These are phyloP conservation scores for Embidobia sp. DNA, from an alignment of 2,888 invertebrate species.

Conservation along the genomic window DNA sequence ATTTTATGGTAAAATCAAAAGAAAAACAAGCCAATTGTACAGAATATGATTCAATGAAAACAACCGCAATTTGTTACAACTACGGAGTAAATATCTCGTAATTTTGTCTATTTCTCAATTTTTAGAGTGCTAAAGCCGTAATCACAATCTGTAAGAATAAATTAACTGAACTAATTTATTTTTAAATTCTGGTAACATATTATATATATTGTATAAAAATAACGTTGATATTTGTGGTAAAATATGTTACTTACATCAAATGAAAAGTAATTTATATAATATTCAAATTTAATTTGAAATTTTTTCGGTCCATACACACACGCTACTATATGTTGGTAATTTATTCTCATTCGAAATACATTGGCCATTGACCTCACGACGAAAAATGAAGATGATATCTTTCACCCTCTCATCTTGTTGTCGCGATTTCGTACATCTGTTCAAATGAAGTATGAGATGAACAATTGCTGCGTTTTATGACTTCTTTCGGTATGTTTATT, in stretches of 20 bases:
- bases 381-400: slow-evolving; percentile 42
- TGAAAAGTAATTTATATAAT: too few species aligned
- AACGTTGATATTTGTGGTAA: too few species aligned
- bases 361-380: slow-evolving; percentile 54
- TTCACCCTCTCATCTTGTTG: slow-evolving; percentile 54
- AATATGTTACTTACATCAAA: too few species aligned
- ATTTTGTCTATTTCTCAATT: too few species aligned
- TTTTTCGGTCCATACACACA: background rate
- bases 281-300: background rate
- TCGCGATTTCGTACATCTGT: slow-evolving; percentile 46
- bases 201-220: too few species aligned
- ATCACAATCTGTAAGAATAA: background rate
- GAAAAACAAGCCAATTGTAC: slow-evolving; percentile 10
- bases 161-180: background rate
- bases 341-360: slow-evolving; percentile 42
- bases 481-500: slow-evolving; percentile 40
- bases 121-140: too few species aligned
- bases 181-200: too few species aligned
- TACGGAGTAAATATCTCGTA: too few species aligned
- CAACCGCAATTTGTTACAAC: too few species aligned
- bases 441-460: slow-evolving; percentile 51
- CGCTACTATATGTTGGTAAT: slow-evolving; percentile 7
- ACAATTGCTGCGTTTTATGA: slow-evolving; percentile 45
- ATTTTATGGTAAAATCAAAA: slow-evolving; percentile 25
- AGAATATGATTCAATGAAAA: background rate